A percentile compares a stretch with the other conserved stretches of the same genome.
These are phyloP conservation scores for Solea solea DNA, from an alignment of 2,113 vertebrate species.

Conservation along the genomic window DNA sequence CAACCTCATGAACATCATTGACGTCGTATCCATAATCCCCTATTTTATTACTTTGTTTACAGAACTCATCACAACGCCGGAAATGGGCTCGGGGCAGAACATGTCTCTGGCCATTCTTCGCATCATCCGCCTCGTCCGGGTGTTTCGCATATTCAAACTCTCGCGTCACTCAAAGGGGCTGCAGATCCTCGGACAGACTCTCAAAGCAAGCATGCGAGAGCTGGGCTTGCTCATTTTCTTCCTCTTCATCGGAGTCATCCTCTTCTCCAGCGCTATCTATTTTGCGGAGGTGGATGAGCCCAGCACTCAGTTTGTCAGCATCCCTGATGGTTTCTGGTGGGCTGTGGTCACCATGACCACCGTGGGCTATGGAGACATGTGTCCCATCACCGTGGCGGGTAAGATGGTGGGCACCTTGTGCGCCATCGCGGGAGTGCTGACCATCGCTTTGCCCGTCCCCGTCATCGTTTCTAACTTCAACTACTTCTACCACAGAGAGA, in stretches of 20 bases:
- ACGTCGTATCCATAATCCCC: slow-evolving; percentile 95
- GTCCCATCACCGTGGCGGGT: slow-evolving; percentile 90
- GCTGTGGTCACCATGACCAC: slow-evolving; percentile 99
- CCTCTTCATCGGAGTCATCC: slow-evolving; percentile 97
- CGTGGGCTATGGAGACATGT: slow-evolving; percentile 98
- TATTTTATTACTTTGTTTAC: slow-evolving; percentile 94
- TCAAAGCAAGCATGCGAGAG: slow-evolving; percentile 93
- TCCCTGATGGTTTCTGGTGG: slow-evolving; percentile 99
- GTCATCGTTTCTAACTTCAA: slow-evolving; percentile 99
- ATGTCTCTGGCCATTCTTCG: slow-evolving; percentile 96
- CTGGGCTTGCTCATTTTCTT: slow-evolving; percentile 95
- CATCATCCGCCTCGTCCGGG: slow-evolving; percentile 94
- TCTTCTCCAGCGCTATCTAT: slow-evolving; percentile 97
- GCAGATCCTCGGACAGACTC: slow-evolving; percentile 91
- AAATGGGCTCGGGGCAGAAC: slow-evolving; percentile 89
- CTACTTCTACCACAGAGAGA: slow-evolving; percentile 98
- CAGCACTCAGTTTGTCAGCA: slow-evolving; percentile 94
- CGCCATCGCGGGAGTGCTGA: slow-evolving; percentile 95
- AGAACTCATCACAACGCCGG: slow-evolving; percentile 85
- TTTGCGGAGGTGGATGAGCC: slow-evolving; percentile 96
- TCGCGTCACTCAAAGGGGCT: slow-evolving; percentile 94
- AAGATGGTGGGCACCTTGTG: slow-evolving; percentile 96
- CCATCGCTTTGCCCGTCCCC: slow-evolving; percentile 94
- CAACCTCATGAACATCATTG: slow-evolving; percentile 98
- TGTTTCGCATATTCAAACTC: slow-evolving; percentile 97